Percentiles rank a stretch among this genome's conserved stretches.
Conservation (phyloP, 2,888 invertebrate species). For the Oxycera nigricornis region DNA sequence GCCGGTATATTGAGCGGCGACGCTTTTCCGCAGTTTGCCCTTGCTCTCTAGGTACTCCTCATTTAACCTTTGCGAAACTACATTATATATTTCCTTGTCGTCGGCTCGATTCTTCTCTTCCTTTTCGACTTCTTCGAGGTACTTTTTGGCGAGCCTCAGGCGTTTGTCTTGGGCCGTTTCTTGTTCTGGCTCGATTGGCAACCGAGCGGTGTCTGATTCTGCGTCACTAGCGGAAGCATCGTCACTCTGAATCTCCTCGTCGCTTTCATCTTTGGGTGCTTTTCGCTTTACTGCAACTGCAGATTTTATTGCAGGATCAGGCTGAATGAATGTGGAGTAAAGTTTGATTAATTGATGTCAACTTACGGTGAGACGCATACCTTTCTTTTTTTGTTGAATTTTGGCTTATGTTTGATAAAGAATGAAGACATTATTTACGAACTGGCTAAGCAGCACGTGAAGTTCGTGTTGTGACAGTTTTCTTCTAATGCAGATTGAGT, state of each 20-base stretch:
- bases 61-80: slow-evolving; percentile 73
- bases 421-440: slow-evolving; percentile 63
- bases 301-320: slow-evolving; percentile 50
- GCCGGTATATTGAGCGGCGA: slow-evolving; percentile 71
- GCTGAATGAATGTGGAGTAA: slow-evolving; percentile 1
- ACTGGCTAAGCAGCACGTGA: slow-evolving; percentile 26
- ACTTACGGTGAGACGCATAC: slow-evolving; percentile 49
- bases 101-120: slow-evolving; percentile 77
- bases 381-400: slow-evolving; percentile 66
- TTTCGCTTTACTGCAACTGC: slow-evolving; percentile 49
- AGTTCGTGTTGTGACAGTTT: slow-evolving; percentile 30
- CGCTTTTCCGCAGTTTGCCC: slow-evolving; percentile 76
- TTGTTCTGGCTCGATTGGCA: slow-evolving; percentile 58
- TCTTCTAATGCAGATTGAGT: too few species aligned
- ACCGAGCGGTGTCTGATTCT: slow-evolving; percentile 52
- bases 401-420: slow-evolving; percentile 68
- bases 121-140: slow-evolving; percentile 84
- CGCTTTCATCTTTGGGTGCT: slow-evolving; percentile 51
- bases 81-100: slow-evolving; percentile 65
- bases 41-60: slow-evolving; percentile 87
- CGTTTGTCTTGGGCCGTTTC: slow-evolving; percentile 93
- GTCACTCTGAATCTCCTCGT: slow-evolving; percentile 73
- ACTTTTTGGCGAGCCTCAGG: slow-evolving; percentile 86
- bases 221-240: slow-evolving; percentile 67
- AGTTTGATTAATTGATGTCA: neutral